A percentile compares a stretch with the other conserved stretches of the same genome.
Evolutionary conservation across 1,140 invertebrate species (phyloP).

Genomic region (Sycophila sp.): DNA sequence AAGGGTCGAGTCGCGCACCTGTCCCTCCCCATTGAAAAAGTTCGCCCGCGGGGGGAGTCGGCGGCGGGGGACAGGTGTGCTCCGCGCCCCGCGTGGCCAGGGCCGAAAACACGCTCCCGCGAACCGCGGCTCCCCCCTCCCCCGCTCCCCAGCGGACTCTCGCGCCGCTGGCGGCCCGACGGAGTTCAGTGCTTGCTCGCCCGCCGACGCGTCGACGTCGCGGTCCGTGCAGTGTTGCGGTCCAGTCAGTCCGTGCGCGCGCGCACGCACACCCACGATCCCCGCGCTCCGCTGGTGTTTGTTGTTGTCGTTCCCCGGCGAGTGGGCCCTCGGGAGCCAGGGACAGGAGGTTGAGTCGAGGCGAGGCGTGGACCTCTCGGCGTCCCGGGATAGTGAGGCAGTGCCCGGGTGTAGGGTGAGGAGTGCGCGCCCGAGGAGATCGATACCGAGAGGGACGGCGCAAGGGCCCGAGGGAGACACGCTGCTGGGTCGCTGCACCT

Average conservation of each 20-base stretch:
- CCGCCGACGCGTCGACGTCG: neutral
- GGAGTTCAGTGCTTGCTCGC: conserved; percentile 15
- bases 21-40: neutral
- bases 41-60: neutral
- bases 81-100: conserved; percentile 1
- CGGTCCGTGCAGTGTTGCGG: too few relatives aligned
- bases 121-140: neutral
- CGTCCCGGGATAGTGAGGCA: too few relatives aligned
- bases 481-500: too few relatives aligned
- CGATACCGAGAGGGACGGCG: neutral
- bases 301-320: neutral
- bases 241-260: neutral
- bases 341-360: too few relatives aligned
- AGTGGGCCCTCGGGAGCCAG: neutral
- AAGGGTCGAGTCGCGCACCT: neutral
- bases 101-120: conserved; percentile 14
- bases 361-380: too few relatives aligned
- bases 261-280: too few relatives aligned
- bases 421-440: neutral
- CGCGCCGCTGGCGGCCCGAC: neutral
- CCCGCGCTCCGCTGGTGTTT: neutral
- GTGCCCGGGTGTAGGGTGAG: too few relatives aligned
- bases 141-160: neutral
- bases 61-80: conserved; percentile 27
- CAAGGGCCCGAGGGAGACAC: too few relatives aligned